Evolutionary conservation across 1,140 invertebrate genomes (phyloP).

Genomic region (Eumaeus atala): DNA sequence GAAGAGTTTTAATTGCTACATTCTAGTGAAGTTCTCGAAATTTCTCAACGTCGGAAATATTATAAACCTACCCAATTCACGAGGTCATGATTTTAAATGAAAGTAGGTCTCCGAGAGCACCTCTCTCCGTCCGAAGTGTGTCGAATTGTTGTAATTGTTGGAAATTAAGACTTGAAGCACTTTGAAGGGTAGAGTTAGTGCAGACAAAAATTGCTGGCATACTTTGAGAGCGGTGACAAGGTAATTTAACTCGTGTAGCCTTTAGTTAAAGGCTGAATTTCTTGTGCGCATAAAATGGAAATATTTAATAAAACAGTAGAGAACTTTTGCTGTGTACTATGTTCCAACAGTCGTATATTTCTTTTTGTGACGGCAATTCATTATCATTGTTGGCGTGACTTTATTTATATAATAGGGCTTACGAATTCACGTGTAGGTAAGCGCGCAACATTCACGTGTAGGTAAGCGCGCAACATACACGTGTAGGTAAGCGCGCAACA

Average conservation of each 20-base stretch:
- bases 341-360: too few relatives aligned
- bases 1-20: constrained; percentile 7
- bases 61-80: neutral
- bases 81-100: neutral
- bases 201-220: neutral
- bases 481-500: too few relatives aligned
- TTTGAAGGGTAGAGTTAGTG: constrained; percentile 3
- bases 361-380: too few relatives aligned
- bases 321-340: too few relatives aligned
- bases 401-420: too few relatives aligned
- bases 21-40: constrained; percentile 8
- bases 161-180: constrained; percentile 8
- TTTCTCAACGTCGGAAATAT: neutral
- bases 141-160: constrained; percentile 8
- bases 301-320: too few relatives aligned
- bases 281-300: too few relatives aligned
- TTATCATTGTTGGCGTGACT: too few relatives aligned
- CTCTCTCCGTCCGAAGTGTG: constrained; percentile 1
- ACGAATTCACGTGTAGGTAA: too few relatives aligned
- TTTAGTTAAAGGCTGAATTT: neutral
- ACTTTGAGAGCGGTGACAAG: neutral
- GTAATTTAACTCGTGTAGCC: neutral
- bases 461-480: too few relatives aligned
- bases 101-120: constrained; percentile 4
- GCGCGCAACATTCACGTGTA: too few relatives aligned